phyloP scores from a whole-genome alignment of 2,888 invertebrate species.

The Bombylius major region DNA sequence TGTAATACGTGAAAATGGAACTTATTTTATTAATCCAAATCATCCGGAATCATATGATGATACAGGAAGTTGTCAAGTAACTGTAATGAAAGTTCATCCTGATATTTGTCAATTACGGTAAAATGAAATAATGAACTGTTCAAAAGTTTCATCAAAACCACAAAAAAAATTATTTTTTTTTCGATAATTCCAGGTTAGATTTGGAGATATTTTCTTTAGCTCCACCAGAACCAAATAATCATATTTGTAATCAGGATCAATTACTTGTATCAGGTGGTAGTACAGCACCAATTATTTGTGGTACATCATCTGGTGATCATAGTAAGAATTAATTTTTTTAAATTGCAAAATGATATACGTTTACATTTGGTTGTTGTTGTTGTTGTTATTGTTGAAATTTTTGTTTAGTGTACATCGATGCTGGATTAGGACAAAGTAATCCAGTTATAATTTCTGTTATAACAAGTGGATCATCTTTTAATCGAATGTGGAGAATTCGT shows the following conservation, averaged over 20 bases:
- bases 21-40: constrained; percentile 74
- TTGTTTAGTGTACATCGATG: constrained; percentile 66
- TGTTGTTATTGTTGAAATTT: no score
- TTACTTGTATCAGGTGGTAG: constrained; percentile 74
- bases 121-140: not conserved
- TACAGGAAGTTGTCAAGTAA: constrained; percentile 74
- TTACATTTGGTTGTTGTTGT: no score
- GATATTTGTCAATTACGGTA: constrained; percentile 76
- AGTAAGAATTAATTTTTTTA: constrained; percentile 40
- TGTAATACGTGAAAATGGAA: constrained; percentile 64
- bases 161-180: not conserved
- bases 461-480: constrained; percentile 60
- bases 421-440: constrained; percentile 52
- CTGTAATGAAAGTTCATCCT: constrained; percentile 60
- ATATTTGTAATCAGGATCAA: constrained; percentile 73
- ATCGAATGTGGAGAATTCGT: constrained; percentile 68
- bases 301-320: constrained; percentile 67
- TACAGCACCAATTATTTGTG: constrained; percentile 69
- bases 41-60: constrained; percentile 64
- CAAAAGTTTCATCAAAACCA: not conserved
- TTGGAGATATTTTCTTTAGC: constrained; percentile 64
- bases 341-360: not conserved
- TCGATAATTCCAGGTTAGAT: constrained; percentile 47
- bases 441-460: constrained; percentile 72
- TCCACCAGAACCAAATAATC: constrained; percentile 62